These are phyloP conservation scores for Brachypterus glaber DNA, from an alignment of 2,888 invertebrate genomes.

Conservation along the genomic window DNA sequence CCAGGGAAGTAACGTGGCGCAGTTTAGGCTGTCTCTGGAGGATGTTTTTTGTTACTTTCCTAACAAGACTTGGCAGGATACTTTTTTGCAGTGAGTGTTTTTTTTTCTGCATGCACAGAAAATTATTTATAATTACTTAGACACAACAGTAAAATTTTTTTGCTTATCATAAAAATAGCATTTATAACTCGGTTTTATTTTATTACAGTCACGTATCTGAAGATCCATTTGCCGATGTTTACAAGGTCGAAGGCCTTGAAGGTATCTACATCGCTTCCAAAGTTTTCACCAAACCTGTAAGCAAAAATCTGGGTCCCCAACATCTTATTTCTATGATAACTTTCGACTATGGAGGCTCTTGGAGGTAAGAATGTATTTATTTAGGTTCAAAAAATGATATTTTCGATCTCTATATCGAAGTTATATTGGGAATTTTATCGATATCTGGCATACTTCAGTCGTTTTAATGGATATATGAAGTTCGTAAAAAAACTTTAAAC, in stretches of 20 bases:
- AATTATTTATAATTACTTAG: too few species aligned
- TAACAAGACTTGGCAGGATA: slow-evolving; percentile 67
- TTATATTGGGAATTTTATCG: too few species aligned
- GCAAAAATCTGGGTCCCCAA: slow-evolving; percentile 57
- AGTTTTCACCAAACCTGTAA: slow-evolving; percentile 48
- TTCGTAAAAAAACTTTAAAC: too few species aligned
- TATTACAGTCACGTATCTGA: slow-evolving; percentile 59
- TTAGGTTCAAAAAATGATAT: too few species aligned
- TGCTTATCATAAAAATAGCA: neutral
- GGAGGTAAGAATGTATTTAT: too few species aligned
- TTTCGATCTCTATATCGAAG: too few species aligned
- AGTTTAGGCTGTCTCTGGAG: slow-evolving; percentile 70
- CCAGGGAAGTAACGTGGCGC: slow-evolving; percentile 44
- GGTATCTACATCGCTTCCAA: slow-evolving; percentile 87
- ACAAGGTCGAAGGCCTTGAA: slow-evolving; percentile 75
- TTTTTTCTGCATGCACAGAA: neutral
- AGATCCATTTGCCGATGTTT: slow-evolving; percentile 77
- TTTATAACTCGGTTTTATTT: slow-evolving; percentile 3
- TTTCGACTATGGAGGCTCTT: slow-evolving; percentile 78
- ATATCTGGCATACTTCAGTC: too few species aligned
- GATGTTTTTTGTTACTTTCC: slow-evolving; percentile 78
- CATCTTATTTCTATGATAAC: slow-evolving; percentile 72
- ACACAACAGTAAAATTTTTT: neutral
- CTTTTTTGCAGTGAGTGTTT: slow-evolving; percentile 67
- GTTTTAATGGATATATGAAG: too few species aligned